Conservation (phyloP, 2,797 vertebrate genomes). For the Fistularia commersonii region DNA sequence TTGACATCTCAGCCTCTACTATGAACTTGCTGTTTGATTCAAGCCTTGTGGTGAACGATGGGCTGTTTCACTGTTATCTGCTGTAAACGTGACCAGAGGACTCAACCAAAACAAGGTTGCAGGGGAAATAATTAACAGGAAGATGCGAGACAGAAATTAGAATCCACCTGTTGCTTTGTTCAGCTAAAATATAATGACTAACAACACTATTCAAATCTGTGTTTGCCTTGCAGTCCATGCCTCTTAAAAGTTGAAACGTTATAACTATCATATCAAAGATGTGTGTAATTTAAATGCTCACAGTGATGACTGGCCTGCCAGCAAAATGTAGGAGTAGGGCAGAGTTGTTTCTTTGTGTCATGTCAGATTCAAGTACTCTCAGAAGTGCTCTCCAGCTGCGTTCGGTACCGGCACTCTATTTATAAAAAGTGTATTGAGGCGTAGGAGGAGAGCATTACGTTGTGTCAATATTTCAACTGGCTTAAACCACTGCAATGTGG, state of each 20-base stretch:
- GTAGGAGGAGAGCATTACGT: constrained; percentile 60
- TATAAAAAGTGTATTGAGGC: constrained; percentile 55
- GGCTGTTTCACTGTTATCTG: too few species aligned
- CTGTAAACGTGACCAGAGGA: too few species aligned
- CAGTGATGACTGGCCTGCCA: constrained; percentile 39
- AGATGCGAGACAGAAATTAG: too few species aligned
- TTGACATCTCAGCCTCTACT: too few species aligned
- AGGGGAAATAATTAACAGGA: too few species aligned
- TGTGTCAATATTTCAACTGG: constrained; percentile 55
- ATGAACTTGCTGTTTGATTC: too few species aligned
- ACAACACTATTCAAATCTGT: too few species aligned
- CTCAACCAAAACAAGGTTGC: too few species aligned
- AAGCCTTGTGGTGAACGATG: too few species aligned
- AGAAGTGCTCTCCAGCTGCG: constrained; percentile 59
- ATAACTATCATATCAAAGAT: constrained; percentile 35
- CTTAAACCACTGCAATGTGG: constrained; percentile 28
- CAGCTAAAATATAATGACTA: too few species aligned
- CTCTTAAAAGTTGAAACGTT: background rate
- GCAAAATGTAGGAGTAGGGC: constrained; percentile 53
- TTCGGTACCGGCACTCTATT: constrained; percentile 47
- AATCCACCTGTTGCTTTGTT: too few species aligned
- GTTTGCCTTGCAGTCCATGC: too few species aligned
- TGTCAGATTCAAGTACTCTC: constrained; percentile 51
- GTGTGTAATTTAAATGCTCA: constrained; percentile 31
- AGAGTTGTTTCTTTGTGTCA: constrained; percentile 47